Conservation (phyloP, 1,140 invertebrate species). For the Mya arenaria region DNA sequence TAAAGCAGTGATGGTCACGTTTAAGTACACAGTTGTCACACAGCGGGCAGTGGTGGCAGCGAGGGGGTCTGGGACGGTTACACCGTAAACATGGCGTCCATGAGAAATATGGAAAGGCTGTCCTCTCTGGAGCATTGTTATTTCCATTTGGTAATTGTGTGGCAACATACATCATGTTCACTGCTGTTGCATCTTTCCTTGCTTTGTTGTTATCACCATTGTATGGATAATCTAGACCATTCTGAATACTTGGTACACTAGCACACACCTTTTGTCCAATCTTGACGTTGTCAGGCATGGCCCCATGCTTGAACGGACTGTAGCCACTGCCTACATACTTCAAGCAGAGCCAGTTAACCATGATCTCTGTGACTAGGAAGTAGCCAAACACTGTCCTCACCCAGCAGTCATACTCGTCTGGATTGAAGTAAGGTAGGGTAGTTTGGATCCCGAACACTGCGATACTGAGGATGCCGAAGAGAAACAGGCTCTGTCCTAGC, state of each 20-base stretch:
- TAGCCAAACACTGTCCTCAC: conserved; percentile 31
- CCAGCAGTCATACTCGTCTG: not conserved
- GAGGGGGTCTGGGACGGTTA: conserved; percentile 59
- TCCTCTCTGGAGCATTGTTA: conserved; percentile 36
- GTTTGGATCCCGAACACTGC: conserved; percentile 3
- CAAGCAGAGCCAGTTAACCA: conserved; percentile 66
- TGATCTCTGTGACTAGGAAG: conserved; percentile 59
- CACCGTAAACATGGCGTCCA: conserved; percentile 67
- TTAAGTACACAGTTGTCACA: conserved; percentile 72
- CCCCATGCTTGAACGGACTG: conserved; percentile 43
- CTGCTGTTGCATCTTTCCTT: not conserved
- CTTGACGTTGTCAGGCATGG: not conserved
- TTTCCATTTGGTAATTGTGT: conserved; percentile 41
- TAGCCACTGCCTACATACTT: conserved; percentile 61
- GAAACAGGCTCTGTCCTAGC: not conserved
- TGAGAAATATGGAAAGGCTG: conserved; percentile 68
- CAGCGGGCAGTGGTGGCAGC: conserved; percentile 71
- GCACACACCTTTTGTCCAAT: conserved; percentile 15
- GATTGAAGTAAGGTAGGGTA: conserved; percentile 24
- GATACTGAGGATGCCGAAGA: conserved; percentile 1
- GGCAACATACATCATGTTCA: conserved; percentile 51
- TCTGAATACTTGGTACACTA: too few relatives aligned
- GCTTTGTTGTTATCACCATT: not conserved
- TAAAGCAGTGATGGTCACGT: conserved; percentile 96
- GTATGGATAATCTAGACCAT: not conserved